Evolutionary conservation across 2,113 vertebrate species (phyloP).

Genomic region (Mus pahari): DNA sequence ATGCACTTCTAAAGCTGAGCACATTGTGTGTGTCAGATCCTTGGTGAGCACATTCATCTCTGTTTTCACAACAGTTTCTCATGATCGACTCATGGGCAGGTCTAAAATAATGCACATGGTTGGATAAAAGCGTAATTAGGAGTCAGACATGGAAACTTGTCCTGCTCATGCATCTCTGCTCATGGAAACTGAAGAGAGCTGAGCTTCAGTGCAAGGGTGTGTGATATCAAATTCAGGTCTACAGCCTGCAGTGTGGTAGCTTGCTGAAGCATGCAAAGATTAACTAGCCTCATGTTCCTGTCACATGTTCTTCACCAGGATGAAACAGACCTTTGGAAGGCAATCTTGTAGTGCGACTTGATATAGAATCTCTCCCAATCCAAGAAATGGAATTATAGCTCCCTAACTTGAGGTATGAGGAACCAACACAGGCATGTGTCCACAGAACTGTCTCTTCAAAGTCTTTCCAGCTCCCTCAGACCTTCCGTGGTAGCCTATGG

Average conservation of each 20-base stretch:
- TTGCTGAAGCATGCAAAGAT: not conserved
- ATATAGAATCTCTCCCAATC: not conserved
- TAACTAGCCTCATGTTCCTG: not conserved
- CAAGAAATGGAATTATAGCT: not conserved
- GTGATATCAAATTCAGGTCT: not conserved
- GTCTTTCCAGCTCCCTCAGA: not conserved
- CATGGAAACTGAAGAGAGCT: not conserved
- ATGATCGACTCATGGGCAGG: not conserved
- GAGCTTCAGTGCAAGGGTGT: not conserved
- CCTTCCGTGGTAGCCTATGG: not conserved
- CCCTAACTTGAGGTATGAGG: not conserved
- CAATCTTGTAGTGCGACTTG: too few species aligned
- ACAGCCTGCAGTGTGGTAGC: not conserved
- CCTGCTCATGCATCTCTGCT: not conserved
- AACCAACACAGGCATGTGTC: not conserved
- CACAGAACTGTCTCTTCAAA: not conserved
- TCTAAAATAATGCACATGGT: not conserved
- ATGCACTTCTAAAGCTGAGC: not conserved
- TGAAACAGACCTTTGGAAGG: not conserved
- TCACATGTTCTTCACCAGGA: not conserved
- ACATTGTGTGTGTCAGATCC: rapidly evolving
- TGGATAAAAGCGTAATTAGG: not conserved
- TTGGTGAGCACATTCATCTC: not conserved
- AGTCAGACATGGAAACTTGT: not conserved
- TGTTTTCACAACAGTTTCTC: not conserved